These are phyloP conservation scores for Telenomus remus DNA, from an alignment of 1,140 invertebrate species.

Conservation along the genomic window DNA sequence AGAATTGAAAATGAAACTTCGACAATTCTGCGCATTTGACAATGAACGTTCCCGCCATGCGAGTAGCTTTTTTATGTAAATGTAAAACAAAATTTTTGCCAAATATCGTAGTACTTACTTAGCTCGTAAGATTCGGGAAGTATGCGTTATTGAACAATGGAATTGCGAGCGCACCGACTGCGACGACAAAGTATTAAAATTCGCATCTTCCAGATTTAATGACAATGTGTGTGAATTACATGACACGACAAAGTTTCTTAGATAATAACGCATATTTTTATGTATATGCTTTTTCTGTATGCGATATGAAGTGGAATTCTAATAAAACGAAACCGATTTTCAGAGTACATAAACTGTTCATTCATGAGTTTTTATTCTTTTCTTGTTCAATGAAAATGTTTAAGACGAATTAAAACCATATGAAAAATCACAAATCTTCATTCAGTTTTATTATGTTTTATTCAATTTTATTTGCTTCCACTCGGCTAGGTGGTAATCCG, in stretches of 20 bases:
- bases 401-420: too few species aligned
- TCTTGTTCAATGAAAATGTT: too few species aligned
- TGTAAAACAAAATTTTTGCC: slow-evolving; percentile 72
- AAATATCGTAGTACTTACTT: slow-evolving; percentile 76
- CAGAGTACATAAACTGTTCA: slow-evolving; percentile 42
- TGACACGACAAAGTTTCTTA: slow-evolving; percentile 65
- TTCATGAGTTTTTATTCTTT: background rate
- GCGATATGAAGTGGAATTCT: slow-evolving; percentile 68
- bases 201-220: slow-evolving; percentile 70
- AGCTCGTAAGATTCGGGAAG: slow-evolving; percentile 65
- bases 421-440: background rate
- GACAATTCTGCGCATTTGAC: background rate
- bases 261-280: slow-evolving; percentile 75
- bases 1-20: slow-evolving; percentile 6
- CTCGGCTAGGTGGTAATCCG: slow-evolving; percentile 1
- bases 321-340: slow-evolving; percentile 61
- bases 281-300: slow-evolving; percentile 77
- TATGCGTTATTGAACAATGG: slow-evolving; percentile 40
- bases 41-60: slow-evolving; percentile 64
- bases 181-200: slow-evolving; percentile 70
- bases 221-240: slow-evolving; percentile 55
- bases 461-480: slow-evolving; percentile 9
- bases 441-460: slow-evolving; percentile 2
- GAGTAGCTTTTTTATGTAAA: slow-evolving; percentile 75
- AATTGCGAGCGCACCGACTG: slow-evolving; percentile 16